These are phyloP conservation scores for Agriotes lineatus DNA, from an alignment of 2,888 invertebrate species.

Conservation along the genomic window DNA sequence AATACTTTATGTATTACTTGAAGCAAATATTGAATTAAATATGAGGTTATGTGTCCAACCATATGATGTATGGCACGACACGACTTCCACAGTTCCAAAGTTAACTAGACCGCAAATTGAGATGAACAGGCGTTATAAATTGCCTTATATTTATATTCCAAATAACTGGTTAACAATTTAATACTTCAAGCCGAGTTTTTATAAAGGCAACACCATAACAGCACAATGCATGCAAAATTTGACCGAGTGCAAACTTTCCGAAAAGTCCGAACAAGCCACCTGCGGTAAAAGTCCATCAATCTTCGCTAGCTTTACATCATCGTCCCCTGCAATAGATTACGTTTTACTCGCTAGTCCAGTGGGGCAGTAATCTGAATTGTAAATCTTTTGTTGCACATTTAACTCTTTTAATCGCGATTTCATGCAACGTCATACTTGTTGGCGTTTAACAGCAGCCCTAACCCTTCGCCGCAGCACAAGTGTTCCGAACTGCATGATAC, in stretches of 20 bases:
- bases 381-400: constrained; percentile 63
- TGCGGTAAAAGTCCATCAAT: constrained; percentile 62
- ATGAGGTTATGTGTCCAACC: too few species aligned
- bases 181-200: too few species aligned
- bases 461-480: constrained; percentile 41
- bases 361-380: constrained; percentile 61
- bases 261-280: constrained; percentile 55
- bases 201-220: too few species aligned
- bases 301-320: constrained; percentile 50
- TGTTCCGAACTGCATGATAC: constrained; percentile 28
- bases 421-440: constrained; percentile 64
- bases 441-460: constrained; percentile 54
- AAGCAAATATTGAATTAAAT: too few species aligned
- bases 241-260: background rate
- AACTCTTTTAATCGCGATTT: constrained; percentile 65
- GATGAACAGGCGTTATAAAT: too few species aligned
- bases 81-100: too few species aligned
- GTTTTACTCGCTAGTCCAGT: constrained; percentile 47
- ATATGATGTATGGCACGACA: too few species aligned
- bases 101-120: too few species aligned
- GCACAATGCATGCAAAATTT: too few species aligned
- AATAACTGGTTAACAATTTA: too few species aligned
- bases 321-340: constrained; percentile 55
- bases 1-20: too few species aligned
- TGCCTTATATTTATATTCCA: too few species aligned